A percentile compares a stretch with the other conserved stretches of the same genome.
Conservation (phyloP, 2,888 invertebrate genomes). For the Rosalia funebris region DNA sequence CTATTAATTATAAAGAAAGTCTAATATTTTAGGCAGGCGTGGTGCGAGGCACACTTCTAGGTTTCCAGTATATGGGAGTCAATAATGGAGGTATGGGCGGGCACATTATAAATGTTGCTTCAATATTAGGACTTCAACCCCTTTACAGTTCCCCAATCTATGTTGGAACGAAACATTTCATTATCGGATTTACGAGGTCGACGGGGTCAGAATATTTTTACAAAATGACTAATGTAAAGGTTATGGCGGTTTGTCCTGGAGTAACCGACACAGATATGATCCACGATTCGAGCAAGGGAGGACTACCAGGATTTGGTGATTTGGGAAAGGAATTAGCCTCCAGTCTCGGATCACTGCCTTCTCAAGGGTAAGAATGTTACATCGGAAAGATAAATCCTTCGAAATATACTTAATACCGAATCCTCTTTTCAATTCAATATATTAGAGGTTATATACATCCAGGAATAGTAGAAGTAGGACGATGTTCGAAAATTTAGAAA, state of each 20-base stretch:
- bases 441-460: no score
- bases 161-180: slow-evolving; percentile 68
- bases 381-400: neutral
- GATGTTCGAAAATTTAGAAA: no score
- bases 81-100: slow-evolving; percentile 70
- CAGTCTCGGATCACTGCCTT: slow-evolving; percentile 54
- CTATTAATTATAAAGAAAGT: no score
- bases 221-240: slow-evolving; percentile 51
- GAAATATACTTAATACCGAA: no score
- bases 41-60: slow-evolving; percentile 63
- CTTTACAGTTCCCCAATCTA: slow-evolving; percentile 69
- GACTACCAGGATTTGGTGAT: slow-evolving; percentile 47
- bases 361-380: slow-evolving; percentile 59
- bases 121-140: slow-evolving; percentile 68
- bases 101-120: slow-evolving; percentile 68
- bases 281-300: slow-evolving; percentile 49
- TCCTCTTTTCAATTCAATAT: no score
- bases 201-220: slow-evolving; percentile 58
- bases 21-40: slow-evolving; percentile 57
- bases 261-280: slow-evolving; percentile 61
- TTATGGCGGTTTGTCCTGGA: slow-evolving; percentile 63
- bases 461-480: no score
- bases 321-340: slow-evolving; percentile 49
- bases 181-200: slow-evolving; percentile 65
- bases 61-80: slow-evolving; percentile 65